Evolutionary conservation across 2,113 vertebrate genomes (phyloP).

Genomic region (Myrmecobius fasciatus): DNA sequence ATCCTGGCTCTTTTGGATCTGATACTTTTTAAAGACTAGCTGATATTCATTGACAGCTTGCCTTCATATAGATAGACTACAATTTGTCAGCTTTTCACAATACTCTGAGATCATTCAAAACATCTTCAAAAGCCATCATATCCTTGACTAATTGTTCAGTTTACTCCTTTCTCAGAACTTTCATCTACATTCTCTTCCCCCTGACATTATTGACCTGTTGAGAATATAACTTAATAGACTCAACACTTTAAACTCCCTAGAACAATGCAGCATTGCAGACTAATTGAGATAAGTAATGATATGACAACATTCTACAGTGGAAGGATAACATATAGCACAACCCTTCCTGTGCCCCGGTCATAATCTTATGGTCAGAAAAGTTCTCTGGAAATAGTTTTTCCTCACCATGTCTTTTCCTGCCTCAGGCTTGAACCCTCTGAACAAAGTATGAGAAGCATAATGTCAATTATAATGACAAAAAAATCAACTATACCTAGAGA

Average conservation of each 20-base stretch:
- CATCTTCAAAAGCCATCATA: not conserved
- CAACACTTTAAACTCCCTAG: not conserved
- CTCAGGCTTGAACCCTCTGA: not conserved
- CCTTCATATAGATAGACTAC: not conserved
- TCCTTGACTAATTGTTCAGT: not conserved
- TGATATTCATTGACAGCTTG: not conserved
- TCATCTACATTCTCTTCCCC: not conserved
- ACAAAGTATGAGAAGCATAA: not conserved
- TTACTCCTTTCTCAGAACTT: not conserved
- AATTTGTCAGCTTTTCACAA: not conserved
- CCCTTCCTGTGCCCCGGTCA: not conserved
- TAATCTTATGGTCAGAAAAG: not conserved
- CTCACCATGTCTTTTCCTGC: not conserved
- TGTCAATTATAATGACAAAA: not conserved
- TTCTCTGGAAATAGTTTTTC: not conserved
- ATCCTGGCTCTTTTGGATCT: not conserved
- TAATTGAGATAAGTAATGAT: not conserved
- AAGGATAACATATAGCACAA: not conserved
- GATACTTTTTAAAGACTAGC: not conserved
- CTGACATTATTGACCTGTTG: not conserved
- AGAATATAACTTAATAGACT: not conserved
- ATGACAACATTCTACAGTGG: not conserved
- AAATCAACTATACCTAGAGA: not conserved
- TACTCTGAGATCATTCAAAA: not conserved
- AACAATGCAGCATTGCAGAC: not conserved